Conservation (phyloP, 2,797 vertebrate genomes). For the Macrochelys suwanniensis region DNA sequence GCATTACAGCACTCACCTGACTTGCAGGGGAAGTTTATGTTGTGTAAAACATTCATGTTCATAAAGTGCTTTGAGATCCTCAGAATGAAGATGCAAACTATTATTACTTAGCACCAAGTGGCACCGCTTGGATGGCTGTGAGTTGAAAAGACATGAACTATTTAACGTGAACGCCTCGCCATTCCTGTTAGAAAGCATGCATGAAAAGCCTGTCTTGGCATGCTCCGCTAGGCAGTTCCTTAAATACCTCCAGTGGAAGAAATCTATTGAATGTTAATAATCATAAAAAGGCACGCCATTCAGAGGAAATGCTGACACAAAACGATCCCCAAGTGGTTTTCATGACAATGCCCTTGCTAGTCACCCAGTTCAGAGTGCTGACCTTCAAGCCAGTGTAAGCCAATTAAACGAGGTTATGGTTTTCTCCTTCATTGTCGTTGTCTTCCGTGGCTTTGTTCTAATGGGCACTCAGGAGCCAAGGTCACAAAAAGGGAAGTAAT, state of each 20-base stretch:
- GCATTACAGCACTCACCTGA: not conserved
- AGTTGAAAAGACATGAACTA: not conserved
- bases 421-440: too few relatives aligned
- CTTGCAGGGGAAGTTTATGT: not conserved
- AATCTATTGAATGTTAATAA: not conserved
- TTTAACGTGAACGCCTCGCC: not conserved
- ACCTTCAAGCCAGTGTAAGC: not conserved
- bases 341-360: not conserved
- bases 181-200: not conserved
- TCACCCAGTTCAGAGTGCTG: not conserved
- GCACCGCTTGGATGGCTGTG: not conserved
- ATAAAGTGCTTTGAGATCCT: not conserved
- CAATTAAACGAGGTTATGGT: not conserved
- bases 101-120: not conserved
- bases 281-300: not conserved
- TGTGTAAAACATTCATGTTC: rapidly evolving
- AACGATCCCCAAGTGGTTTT: not conserved
- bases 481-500: not conserved
- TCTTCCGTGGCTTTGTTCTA: not conserved
- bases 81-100: not conserved
- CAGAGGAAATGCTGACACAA: not conserved
- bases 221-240: not conserved
- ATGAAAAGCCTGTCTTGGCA: not conserved
- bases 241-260: not conserved
- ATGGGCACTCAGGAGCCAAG: not conserved